Evolutionary conservation across 2,888 invertebrate species (phyloP), one percentile per base, ranked within the genome.

Genomic region (Nebria salina): DNA sequence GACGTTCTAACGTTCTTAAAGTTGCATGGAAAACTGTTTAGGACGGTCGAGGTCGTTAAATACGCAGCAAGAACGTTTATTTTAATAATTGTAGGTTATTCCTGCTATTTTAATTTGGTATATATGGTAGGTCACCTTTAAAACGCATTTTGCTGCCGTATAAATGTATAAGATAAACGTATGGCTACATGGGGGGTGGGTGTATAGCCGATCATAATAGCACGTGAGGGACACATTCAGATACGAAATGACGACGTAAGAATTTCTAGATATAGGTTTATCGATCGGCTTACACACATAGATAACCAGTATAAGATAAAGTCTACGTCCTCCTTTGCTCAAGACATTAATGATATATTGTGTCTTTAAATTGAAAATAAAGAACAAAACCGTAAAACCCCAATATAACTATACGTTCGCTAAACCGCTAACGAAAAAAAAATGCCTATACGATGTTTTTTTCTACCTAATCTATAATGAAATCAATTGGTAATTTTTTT

Each of bases 241-340:
- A 77, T 77, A 77, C 77, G 72, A 77, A 77, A 77, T 77, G 77
- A 77, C 77, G 70, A 77, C 72, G 72, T 77, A 77, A 77, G 77
- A 54, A 72, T 72, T 77, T 77, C 77, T 77, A 72, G 77, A 77
- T 77, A 77, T 72, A 77, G 72, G 72, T 72, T 70, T 77, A 77
- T 77, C 72, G 77, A 77, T 77, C 54, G 54, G 54, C 54, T 54
- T 54, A 54, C 54, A 54, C 54, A 54, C 54, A 54, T 54, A 54
- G 54, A 54, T 54, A 54, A 54, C 54, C 54, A 54, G 54, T 54
- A 54, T 11, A 54, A 54, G 54, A 54, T 54, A 54, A 54, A 13
- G 54, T 54, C 54, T 54, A 54, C 54, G 8, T 54, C 54, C 54
- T 54, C 54, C 13, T 54, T 54, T 54, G 54, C 54, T 7, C 54